Evolutionary conservation across 1,140 invertebrate species (phyloP).

Genomic region (Eciton burchellii): DNA sequence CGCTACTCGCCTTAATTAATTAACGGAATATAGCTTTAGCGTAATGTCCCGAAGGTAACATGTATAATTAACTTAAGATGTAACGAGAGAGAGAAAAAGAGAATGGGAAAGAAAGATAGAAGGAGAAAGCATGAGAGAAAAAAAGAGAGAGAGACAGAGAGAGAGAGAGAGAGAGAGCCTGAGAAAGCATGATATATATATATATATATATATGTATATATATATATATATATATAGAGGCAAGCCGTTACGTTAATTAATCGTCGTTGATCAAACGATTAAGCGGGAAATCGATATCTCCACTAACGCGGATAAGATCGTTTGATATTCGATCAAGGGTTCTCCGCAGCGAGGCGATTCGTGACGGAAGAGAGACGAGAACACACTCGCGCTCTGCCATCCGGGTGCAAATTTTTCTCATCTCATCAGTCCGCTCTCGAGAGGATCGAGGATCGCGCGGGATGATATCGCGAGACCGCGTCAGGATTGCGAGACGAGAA

Average conservation of each 20-base stretch:
- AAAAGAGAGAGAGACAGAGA: background rate
- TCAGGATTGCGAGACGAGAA: background rate
- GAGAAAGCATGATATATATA: too few relatives aligned
- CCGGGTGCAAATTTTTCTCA: slow-evolving; percentile 41
- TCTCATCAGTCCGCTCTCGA: slow-evolving; percentile 11
- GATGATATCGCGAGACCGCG: too few relatives aligned
- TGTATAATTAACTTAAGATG: slow-evolving; percentile 66
- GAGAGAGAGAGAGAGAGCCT: background rate
- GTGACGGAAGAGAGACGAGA: background rate
- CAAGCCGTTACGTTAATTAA: slow-evolving; percentile 59
- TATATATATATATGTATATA: too few relatives aligned
- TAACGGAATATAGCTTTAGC: slow-evolving; percentile 74
- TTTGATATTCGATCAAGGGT: slow-evolving; percentile 49
- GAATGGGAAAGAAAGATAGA: background rate
- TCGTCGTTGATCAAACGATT: slow-evolving; percentile 51
- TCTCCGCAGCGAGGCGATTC: slow-evolving; percentile 17
- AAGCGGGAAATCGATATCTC: slow-evolving; percentile 43
- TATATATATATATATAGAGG: too few relatives aligned
- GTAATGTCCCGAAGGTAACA: slow-evolving; percentile 70
- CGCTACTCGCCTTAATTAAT: slow-evolving; percentile 77
- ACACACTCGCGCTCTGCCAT: background rate
- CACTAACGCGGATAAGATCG: slow-evolving; percentile 11
- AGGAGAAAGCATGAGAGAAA: background rate
- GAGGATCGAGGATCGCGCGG: too few relatives aligned
- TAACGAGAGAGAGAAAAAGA: slow-evolving; percentile 20